A percentile compares a stretch with the other conserved stretches of the same genome.
These are phyloP conservation scores for Pseudoips prasinana DNA, from an alignment of 2,888 invertebrate species.

Conservation along the genomic window DNA sequence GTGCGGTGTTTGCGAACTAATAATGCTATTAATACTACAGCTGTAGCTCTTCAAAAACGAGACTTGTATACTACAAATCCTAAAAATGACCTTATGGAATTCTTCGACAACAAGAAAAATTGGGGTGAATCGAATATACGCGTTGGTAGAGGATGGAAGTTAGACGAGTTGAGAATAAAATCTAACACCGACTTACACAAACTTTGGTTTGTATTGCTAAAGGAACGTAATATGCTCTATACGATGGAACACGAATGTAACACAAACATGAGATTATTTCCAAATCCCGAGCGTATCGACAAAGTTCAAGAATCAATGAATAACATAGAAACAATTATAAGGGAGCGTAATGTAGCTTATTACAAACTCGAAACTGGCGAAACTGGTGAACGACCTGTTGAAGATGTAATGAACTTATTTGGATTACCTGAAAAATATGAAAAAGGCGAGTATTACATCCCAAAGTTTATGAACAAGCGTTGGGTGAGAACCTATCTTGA, in stretches of 20 bases:
- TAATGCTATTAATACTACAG: conserved; percentile 34
- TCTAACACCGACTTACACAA: conserved; percentile 98
- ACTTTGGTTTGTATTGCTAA: conserved; percentile 94
- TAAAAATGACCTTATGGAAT: conserved; percentile 87
- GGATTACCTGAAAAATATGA: conserved; percentile 83
- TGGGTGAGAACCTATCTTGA: conserved; percentile 84
- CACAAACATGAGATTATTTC: conserved; percentile 85
- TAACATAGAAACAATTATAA: conserved; percentile 93
- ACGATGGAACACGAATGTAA: conserved; percentile 96
- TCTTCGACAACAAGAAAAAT: conserved; percentile 93
- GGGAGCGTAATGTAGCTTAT: conserved; percentile 96
- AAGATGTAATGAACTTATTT: conserved; percentile 80
- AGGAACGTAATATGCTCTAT: conserved; percentile 97
- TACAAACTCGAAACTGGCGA: conserved; percentile 94
- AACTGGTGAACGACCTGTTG: conserved; percentile 88
- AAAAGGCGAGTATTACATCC: conserved; percentile 84
- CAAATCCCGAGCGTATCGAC: conserved; percentile 95
- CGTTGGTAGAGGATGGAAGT: conserved; percentile 93
- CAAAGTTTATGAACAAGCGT: conserved; percentile 84
- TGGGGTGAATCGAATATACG: conserved; percentile 89
- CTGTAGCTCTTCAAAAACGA: conserved; percentile 25
- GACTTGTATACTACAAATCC: conserved; percentile 61
- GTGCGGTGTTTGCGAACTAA: conserved; percentile 40
- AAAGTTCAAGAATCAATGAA: conserved; percentile 98
- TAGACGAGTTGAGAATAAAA: conserved; percentile 96